Evolutionary conservation across 2,797 vertebrate genomes (phyloP), one percentile per base, ranked within the genome.

Genomic region (Polyboroides typus): DNA sequence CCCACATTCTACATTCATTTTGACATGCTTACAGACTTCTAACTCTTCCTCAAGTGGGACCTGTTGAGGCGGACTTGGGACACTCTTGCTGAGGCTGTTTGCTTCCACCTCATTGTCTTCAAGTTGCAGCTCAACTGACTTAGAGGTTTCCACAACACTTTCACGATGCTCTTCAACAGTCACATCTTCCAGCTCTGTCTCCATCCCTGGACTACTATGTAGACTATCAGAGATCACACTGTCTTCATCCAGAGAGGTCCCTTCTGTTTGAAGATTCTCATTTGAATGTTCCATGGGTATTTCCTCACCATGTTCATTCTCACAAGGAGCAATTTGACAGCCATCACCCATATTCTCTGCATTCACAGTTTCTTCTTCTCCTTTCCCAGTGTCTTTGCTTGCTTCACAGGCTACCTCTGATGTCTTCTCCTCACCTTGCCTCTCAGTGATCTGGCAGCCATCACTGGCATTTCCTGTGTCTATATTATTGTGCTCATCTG

Each of bases 301-400:
- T 19, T 97, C 97, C 5, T 98, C 96, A 66, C 21, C 9, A n/a
- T 66, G 58, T 40, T 97, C 96, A 8, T 88, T 97, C 68, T 98
- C 98, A 34, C 91, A 98, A 62, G 95, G 96, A 83, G 96, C 52
- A 66, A 95, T 98, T 15, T 97, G 97, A 85, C 96, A 97, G 62
- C 81, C 92, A 8, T 97, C 97, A 84, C 98, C 96, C 1, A 45
- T 66, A 31, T 63, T 67, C 17, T 98, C 97, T 8, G 88, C 83
- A 59, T 88, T 94, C 62, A 38, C 5, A 18, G 38, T 18, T 63
- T 84, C 94, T 64, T 89, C 82, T 8, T 81, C 80, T n/a, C 44
- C 63, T 59, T 89, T 80, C 55, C 9, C 42, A 72, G 44, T 44
- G 21, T 83, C 89, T 79, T 86, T 73, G 16, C 33, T 93, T 21